A percentile compares a stretch with the other conserved stretches of the same genome.
phyloP scores from a whole-genome alignment of 2,113 vertebrate genomes.

The Xiphophorus couchianus region DNA sequence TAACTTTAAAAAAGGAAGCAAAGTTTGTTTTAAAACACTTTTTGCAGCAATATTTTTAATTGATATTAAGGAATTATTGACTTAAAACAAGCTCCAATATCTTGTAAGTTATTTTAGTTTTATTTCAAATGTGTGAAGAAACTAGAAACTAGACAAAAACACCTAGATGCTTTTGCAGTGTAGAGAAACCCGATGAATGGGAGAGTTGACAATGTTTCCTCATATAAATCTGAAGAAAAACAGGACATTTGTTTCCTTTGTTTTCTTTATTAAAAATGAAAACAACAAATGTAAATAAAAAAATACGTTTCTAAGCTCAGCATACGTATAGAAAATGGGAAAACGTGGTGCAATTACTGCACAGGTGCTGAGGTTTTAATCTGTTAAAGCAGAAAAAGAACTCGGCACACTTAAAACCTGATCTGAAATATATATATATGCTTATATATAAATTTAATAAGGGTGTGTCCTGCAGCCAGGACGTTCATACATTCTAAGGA shows the following conservation, averaged over 20 bases:
- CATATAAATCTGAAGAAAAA: slow-evolving; percentile 26
- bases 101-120: too few species aligned
- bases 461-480: slow-evolving; percentile 39
- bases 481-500: slow-evolving; percentile 77
- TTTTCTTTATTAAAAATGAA: slow-evolving; percentile 65
- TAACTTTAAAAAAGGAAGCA: too few species aligned
- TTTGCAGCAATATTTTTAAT: too few species aligned
- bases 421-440: slow-evolving; percentile 49
- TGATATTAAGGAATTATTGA: too few species aligned
- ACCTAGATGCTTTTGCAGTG: too few species aligned
- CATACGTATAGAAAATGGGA: slow-evolving; percentile 61
- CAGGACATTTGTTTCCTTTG: slow-evolving; percentile 41
- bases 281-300: slow-evolving; percentile 74
- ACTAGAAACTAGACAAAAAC: too few species aligned
- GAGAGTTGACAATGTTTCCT: not conserved
- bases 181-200: too few species aligned
- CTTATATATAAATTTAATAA: slow-evolving; percentile 39
- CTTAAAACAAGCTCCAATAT: too few species aligned
- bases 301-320: slow-evolving; percentile 69
- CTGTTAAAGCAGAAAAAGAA: slow-evolving; percentile 49
- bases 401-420: slow-evolving; percentile 61
- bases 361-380: slow-evolving; percentile 55
- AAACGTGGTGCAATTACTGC: slow-evolving; percentile 57
- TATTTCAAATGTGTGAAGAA: too few species aligned
- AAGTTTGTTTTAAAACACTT: too few species aligned